A percentile compares a stretch with the other conserved stretches of the same genome.
phyloP scores from a whole-genome alignment of 2,888 invertebrate species.

The Drosophila macrothrix region DNA sequence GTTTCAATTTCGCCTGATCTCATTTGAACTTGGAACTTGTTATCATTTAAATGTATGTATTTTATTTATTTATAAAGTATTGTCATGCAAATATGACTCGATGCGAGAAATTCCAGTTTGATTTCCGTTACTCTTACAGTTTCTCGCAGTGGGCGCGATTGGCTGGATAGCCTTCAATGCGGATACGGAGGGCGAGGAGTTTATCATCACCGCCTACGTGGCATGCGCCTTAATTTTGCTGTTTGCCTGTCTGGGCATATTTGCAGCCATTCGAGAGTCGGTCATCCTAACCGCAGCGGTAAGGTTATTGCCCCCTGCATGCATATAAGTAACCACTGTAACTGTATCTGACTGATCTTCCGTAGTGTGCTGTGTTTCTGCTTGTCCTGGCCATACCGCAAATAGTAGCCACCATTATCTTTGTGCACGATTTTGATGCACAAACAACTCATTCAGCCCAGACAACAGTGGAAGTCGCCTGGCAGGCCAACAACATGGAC shows the following conservation, averaged over 20 bases:
- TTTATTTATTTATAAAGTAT: slow-evolving; percentile 11
- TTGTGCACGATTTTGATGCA: slow-evolving; percentile 87
- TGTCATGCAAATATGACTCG: slow-evolving; percentile 32
- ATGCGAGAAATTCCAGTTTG: slow-evolving; percentile 17
- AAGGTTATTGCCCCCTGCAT: slow-evolving; percentile 81
- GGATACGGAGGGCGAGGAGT: slow-evolving; percentile 59
- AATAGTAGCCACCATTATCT: slow-evolving; percentile 89
- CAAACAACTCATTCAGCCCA: slow-evolving; percentile 86
- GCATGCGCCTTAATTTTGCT: slow-evolving; percentile 68
- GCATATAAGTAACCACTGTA: neutral
- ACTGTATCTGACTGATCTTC: slow-evolving; percentile 21
- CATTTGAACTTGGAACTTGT: slow-evolving; percentile 21
- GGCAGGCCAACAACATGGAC: slow-evolving; percentile 82
- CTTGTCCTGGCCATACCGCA: slow-evolving; percentile 90
- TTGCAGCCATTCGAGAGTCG: slow-evolving; percentile 94
- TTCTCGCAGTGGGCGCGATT: slow-evolving; percentile 72
- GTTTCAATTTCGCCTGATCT: slow-evolving; percentile 34
- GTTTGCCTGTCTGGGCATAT: slow-evolving; percentile 91
- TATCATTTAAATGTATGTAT: slow-evolving; percentile 12
- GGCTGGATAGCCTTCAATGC: slow-evolving; percentile 68
- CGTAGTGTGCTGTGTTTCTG: slow-evolving; percentile 90
- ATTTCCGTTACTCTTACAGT: slow-evolving; percentile 54
- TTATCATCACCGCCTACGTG: slow-evolving; percentile 69
- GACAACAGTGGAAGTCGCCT: slow-evolving; percentile 86
- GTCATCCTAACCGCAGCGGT: slow-evolving; percentile 94